These are phyloP conservation scores for Oxyteleia sp. DNA, from an alignment of 2,888 invertebrate genomes.

Conservation along the genomic window DNA sequence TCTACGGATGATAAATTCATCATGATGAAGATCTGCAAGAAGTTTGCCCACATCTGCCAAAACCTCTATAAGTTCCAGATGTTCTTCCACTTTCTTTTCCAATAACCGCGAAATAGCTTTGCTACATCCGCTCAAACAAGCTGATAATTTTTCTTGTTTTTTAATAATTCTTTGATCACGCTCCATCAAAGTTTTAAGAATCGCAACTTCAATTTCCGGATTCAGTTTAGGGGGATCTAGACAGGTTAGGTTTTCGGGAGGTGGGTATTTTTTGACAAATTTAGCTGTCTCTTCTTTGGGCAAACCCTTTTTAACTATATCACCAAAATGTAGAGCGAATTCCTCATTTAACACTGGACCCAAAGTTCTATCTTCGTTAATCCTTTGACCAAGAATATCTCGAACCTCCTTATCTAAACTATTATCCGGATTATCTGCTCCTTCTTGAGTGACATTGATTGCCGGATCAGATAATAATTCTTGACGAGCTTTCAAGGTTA, in stretches of 20 bases:
- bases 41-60: constrained; percentile 24
- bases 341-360: constrained; percentile 16
- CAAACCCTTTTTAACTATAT: constrained; percentile 24
- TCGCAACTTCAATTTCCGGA: constrained; percentile 19
- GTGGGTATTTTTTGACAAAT: constrained; percentile 35
- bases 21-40: constrained; percentile 40
- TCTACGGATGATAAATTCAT: constrained; percentile 34
- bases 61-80: constrained; percentile 30
- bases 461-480: no score
- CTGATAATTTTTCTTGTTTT: constrained; percentile 51
- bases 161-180: constrained; percentile 37
- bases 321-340: constrained; percentile 34
- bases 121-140: constrained; percentile 30
- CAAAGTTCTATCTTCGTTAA: constrained; percentile 15
- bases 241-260: constrained; percentile 15
- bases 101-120: constrained; percentile 24
- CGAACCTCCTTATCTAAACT: neutral
- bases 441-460: no score
- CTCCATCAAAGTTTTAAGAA: constrained; percentile 14
- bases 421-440: no score
- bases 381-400: constrained; percentile 14
- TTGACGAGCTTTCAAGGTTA: no score
- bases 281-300: constrained; percentile 12
- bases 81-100: neutral
- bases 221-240: constrained; percentile 31